phyloP scores from a whole-genome alignment of 2,797 vertebrate genomes.

The Sebastes glaucus region DNA sequence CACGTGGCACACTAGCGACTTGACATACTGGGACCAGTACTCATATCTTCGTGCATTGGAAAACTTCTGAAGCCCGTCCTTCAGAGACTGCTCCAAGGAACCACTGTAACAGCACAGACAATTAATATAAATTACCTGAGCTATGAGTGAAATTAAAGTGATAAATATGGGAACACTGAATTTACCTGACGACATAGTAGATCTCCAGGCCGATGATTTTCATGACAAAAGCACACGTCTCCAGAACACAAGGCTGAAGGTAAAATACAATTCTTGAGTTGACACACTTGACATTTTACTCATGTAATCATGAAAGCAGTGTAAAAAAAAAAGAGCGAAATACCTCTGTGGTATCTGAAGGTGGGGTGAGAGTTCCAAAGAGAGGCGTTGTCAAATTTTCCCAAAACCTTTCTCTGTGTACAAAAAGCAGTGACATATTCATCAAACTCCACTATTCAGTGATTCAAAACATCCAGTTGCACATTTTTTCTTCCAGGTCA shows the following conservation, averaged over 20 bases:
- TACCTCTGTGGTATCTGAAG: slow-evolving; percentile 96
- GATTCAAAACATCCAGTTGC: background rate
- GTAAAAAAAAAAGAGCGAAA: background rate
- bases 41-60: slow-evolving; percentile 90
- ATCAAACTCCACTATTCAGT: background rate
- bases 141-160: background rate
- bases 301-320: background rate
- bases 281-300: background rate
- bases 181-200: slow-evolving; percentile 95
- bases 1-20: slow-evolving; percentile 87
- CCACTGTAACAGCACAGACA: slow-evolving; percentile 77
- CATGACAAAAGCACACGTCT: slow-evolving; percentile 98
- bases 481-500: background rate
- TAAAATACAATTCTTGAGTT: background rate
- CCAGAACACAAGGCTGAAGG: slow-evolving; percentile 91
- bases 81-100: slow-evolving; percentile 93
- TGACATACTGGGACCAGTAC: slow-evolving; percentile 96
- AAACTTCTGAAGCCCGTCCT: slow-evolving; percentile 91
- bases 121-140: background rate
- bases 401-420: slow-evolving; percentile 93
- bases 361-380: slow-evolving; percentile 89
- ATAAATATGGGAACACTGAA: background rate
- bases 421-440: background rate
- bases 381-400: slow-evolving; percentile 93
- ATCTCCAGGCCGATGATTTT: slow-evolving; percentile 98